Conservation (phyloP, 1,140 invertebrate genomes). For the Geopemphigus sp. region DNA sequence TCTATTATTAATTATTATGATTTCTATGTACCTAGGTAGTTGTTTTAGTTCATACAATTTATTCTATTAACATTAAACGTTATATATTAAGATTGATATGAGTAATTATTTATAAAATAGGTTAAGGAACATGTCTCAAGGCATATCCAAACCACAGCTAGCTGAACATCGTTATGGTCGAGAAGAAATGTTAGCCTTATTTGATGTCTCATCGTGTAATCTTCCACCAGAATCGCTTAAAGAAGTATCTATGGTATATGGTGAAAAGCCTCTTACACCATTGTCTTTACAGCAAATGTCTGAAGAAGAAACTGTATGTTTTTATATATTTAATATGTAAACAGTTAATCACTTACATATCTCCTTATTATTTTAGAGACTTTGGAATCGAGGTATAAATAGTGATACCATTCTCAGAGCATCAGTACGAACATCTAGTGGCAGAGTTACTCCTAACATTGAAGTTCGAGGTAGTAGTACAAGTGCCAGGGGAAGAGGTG, state of each 20-base stretch:
- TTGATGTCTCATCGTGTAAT: constrained; percentile 58
- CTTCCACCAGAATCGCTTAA: constrained; percentile 64
- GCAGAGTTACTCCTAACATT: constrained; percentile 39
- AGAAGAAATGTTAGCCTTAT: constrained; percentile 85
- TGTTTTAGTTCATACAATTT: background rate
- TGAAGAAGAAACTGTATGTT: constrained; percentile 75
- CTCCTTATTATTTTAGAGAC: constrained; percentile 57
- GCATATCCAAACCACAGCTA: constrained; percentile 62
- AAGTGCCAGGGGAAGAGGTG: constrained; percentile 56
- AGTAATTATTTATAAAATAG: constrained; percentile 53
- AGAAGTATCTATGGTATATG: constrained; percentile 65
- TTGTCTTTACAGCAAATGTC: constrained; percentile 72
- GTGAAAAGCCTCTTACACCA: constrained; percentile 74
- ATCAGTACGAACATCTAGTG: constrained; percentile 52
- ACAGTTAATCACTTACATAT: background rate
- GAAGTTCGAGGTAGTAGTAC: constrained; percentile 50
- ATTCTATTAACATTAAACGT: background rate
- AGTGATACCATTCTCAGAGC: constrained; percentile 58
- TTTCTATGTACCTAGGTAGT: no score
- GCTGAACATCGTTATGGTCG: constrained; percentile 78
- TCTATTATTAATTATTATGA: no score
- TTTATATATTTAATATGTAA: background rate
- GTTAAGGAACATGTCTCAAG: constrained; percentile 66
- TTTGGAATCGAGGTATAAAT: constrained; percentile 63
- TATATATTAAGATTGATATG: background rate